Conservation (phyloP, 2,888 invertebrate genomes). For the Agrotis exclamationis region DNA sequence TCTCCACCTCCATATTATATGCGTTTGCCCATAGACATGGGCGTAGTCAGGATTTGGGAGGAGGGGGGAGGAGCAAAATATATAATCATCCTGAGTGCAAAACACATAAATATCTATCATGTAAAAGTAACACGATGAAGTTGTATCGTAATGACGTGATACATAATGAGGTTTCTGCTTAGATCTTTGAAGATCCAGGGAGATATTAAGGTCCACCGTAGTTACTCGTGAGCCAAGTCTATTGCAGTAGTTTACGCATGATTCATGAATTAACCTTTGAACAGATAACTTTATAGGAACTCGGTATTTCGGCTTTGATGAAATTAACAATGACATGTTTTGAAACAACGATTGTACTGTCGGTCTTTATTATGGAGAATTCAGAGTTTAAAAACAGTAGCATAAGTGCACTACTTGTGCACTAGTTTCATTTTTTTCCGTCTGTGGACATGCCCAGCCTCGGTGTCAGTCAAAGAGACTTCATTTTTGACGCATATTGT, state of each 20-base stretch:
- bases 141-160: not conserved
- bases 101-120: slow-evolving; percentile 32
- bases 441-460: too few species aligned
- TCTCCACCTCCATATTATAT: slow-evolving; percentile 38
- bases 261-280: not conserved
- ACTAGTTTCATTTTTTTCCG: too few species aligned
- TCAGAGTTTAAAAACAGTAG: slow-evolving; percentile 18
- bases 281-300: slow-evolving; percentile 1
- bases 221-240: not conserved
- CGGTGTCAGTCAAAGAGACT: too few species aligned
- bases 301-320: not conserved
- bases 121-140: slow-evolving; percentile 22
- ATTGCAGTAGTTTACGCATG: not conserved
- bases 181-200: not conserved
- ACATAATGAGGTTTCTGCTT: not conserved
- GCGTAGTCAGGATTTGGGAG: slow-evolving; percentile 61
- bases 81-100: slow-evolving; percentile 46
- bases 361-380: slow-evolving; percentile 14
- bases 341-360: slow-evolving; percentile 22
- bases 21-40: slow-evolving; percentile 60
- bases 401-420: not conserved
- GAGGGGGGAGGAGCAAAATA: slow-evolving; percentile 60
- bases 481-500: too few species aligned
- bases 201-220: not conserved
- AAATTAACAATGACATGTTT: slow-evolving; percentile 35